Evolutionary conservation across 2,113 vertebrate species (phyloP), one percentile per base, ranked within the genome.

Genomic region (Psettodes erumei): DNA sequence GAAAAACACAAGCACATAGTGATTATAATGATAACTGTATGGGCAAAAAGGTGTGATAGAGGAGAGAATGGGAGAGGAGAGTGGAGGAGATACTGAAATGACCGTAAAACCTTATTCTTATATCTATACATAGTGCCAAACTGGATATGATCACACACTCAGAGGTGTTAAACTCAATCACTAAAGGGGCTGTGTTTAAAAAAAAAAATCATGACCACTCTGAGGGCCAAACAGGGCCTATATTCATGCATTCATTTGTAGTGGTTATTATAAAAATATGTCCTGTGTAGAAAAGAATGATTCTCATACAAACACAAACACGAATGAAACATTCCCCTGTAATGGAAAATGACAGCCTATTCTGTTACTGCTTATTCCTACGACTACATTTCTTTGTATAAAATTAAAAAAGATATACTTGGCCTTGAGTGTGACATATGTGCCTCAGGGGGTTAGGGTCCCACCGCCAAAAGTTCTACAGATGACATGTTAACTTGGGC

Each of bases 141-240:
- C 23, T 61, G 50, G 9, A 11, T 6, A 5, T 3, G 8, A 28
- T 51, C 27, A 27, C 12, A 12, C 11, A 12, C 11, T 55, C 16
- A n/a, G 18, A 19, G 19, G 37, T 32, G 56, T 38, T 33, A 59
- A 59, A 59, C 19, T 37, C 56, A 38, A 59, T 59, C 56, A 59
- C 56, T 38, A 23, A 9, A 23, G 9, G n/a, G 9, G 51, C n/a
- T n/a, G n/a, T 25, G 21, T 59, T 25, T 48, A 47, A 47, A 8
- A n/a, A 13, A 54, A 30, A 53, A 30, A 16, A 15, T 51, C 50
- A n/a, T 12, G 15, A 27, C 50, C 25, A 28, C 27, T 53, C 23
- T 3, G n/a, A 25, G 48, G 23, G 13, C 16, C 27, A 55, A 55
- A 27, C 48, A 53, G 50, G 50, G 6, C 50, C 27, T 28, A 25